Base-by-base conservation (phyloP, 1,140 invertebrate genomes). In the Aporrectodea caliginosa region DNA sequence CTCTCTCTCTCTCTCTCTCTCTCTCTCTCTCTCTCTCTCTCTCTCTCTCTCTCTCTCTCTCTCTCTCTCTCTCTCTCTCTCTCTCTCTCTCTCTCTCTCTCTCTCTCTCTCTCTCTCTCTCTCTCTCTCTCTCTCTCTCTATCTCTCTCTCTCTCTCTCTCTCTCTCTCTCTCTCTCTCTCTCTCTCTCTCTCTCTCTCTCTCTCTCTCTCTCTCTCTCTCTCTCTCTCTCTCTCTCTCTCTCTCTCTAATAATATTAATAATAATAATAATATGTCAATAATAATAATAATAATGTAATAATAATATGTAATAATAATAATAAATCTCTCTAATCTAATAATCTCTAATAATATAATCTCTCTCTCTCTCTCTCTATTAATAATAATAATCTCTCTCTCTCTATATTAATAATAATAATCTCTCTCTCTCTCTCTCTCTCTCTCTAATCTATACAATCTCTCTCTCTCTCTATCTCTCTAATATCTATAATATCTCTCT, bases 171-270 rank as follows among this genome's bases (percentile, higher is more conserved):
- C 72, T 73, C 72, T 30, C 72, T 73, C n/a, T 58, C 43, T 30
- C n/a, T 73, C 72, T 73, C 72, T 73, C 72, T 30, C 72, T 73
- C 72, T 73, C 72, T 30, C 72, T 73, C 72, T 73, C 72, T 30
- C 72, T 73, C 72, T 73, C 72, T 30, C 72, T 73, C 72, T 73
- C 72, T 30, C 72, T 73, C 72, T 73, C 72, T 30, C 72, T 73
- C 72, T 73, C 72, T 30, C 72, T 73, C 72, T 73, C 72, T 30
- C 72, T 73, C 72, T 58, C 43, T 30, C 72, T 73, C 72, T 73
- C 72, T 73, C 0, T 73, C n/a, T 32, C 43, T 14, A 22, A 33
- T 0, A 35, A 75, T n/a, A n/a, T n/a, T n/a, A n/a, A n/a, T n/a
- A n/a, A n/a, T n/a, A n/a, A n/a, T n/a, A n/a, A n/a, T n/a, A n/a